A percentile compares a stretch with the other conserved stretches of the same genome.
These are phyloP conservation scores for Alviniconcha marisindica DNA, from an alignment of 1,140 invertebrate genomes.

Conservation along the genomic window DNA sequence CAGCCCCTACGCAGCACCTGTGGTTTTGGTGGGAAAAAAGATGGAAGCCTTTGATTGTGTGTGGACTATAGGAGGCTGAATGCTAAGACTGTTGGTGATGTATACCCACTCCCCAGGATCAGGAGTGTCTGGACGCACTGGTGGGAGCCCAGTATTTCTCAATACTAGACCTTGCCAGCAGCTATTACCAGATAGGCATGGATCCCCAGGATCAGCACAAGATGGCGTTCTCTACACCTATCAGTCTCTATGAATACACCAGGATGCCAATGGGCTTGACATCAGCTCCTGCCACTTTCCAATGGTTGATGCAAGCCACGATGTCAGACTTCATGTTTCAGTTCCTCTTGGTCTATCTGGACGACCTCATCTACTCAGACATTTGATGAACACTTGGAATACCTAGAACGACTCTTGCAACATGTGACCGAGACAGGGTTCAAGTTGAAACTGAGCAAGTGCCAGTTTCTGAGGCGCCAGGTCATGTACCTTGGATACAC, in stretches of 20 bases:
- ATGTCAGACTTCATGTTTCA: conserved; percentile 9
- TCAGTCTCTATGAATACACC: conserved; percentile 16
- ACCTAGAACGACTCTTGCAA: neutral
- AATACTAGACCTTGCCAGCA: conserved; percentile 45
- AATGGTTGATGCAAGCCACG: neutral
- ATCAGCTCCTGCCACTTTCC: neutral
- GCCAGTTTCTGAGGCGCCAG: neutral
- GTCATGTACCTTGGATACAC: neutral
- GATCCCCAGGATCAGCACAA: neutral
- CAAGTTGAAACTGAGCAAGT: neutral
- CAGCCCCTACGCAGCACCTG: conserved; percentile 43
- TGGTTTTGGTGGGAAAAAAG: conserved; percentile 51
- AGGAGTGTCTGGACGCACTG: too few relatives aligned
- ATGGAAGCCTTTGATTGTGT: conserved; percentile 39
- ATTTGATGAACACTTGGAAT: neutral
- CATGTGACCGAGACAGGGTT: neutral
- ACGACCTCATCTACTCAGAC: neutral
- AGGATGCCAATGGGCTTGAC: conserved; percentile 17
- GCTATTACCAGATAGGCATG: conserved; percentile 15
- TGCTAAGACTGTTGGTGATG: conserved; percentile 30
- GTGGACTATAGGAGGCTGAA: conserved; percentile 54
- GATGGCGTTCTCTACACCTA: neutral
- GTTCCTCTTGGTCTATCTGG: conserved; percentile 6
- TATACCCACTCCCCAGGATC: conserved; percentile 44
- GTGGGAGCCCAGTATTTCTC: conserved; percentile 44